Evolutionary conservation across 2,113 vertebrate genomes (phyloP).

Genomic region (Ceyx cyanopectus): DNA sequence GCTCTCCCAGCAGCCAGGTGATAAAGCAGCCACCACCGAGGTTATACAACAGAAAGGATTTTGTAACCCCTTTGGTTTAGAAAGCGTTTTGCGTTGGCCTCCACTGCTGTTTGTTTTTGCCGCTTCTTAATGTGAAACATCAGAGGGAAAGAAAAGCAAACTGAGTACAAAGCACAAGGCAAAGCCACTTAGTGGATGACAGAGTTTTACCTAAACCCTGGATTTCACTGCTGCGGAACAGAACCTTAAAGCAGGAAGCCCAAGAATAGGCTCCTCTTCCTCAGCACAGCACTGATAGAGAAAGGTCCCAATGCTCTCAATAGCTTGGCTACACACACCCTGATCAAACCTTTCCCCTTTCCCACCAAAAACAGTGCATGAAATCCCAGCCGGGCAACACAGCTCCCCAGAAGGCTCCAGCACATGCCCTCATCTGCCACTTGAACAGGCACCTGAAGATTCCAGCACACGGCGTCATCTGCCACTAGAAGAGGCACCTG

Average conservation of each 20-base stretch:
- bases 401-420: not conserved
- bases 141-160: not conserved
- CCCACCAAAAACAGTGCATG: rapidly evolving
- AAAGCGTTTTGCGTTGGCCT: not conserved
- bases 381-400: rapidly evolving
- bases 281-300: rapidly evolving
- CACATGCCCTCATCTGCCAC: not conserved
- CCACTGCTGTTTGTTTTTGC: rapidly evolving
- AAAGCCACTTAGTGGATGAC: not conserved
- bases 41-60: not conserved
- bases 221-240: not conserved
- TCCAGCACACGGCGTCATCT: not conserved
- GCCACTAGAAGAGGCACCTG: not conserved
- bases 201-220: not conserved
- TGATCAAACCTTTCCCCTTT: not conserved
- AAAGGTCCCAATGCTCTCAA: not conserved
- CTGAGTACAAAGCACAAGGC: not conserved
- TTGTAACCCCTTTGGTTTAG: not conserved
- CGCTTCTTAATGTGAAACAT: not conserved
- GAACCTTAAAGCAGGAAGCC: not conserved
- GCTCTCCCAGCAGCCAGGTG: not conserved
- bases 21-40: not conserved
- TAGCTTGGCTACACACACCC: rapidly evolving
- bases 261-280: not conserved
- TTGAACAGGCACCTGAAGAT: not conserved